Base-by-base conservation (phyloP, 1,140 invertebrate species). In the Drosophila lacertosa region DNA sequence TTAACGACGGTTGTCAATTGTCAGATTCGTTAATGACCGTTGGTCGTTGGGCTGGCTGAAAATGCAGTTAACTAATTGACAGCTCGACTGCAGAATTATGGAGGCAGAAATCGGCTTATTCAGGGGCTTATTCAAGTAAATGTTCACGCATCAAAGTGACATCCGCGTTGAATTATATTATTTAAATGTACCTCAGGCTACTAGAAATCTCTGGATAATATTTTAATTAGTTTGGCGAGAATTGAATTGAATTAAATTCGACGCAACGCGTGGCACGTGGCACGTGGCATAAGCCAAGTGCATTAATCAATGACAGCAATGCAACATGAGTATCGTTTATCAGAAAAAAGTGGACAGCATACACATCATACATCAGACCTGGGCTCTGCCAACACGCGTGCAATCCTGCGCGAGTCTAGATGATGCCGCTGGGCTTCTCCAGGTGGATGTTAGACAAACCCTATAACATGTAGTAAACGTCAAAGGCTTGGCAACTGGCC, bases 391-490 rank as follows among this genome's bases (percentile, higher is more conserved):
- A 55, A n/a, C 33, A 26, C 44, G 70, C 67, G 59, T 44, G 59
- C 53, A 74, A n/a, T n/a, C n/a, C n/a, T n/a, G n/a, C n/a, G n/a
- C n/a, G n/a, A n/a, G n/a, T n/a, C n/a, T 58, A 50, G 45, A 35
- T 53, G 57, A 57, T 50, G 65, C n/a, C 33, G 37, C 29, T 35
- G 40, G 44, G 50, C 13, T 26, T 32, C 58, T 54, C 42, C 24
- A 24, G 18, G 18, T 32, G 11, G 42, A 45, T 80, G 76, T 77
- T 63, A 11, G 66, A 80, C 81, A 86, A 64, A 70, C 40, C 77
- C 73, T 60, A 86, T 86, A 86, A 86, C 81, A 86, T 81, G 73
- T 47, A 62, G 63, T 66, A 69, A 76, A 60, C 62, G 73, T 84
- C 80, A 80, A 57, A 57, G 20, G 16, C 60, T 71, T 74, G 75